Conservation (phyloP, 2,113 vertebrate species). For the Xyliphius kryptos region DNA sequence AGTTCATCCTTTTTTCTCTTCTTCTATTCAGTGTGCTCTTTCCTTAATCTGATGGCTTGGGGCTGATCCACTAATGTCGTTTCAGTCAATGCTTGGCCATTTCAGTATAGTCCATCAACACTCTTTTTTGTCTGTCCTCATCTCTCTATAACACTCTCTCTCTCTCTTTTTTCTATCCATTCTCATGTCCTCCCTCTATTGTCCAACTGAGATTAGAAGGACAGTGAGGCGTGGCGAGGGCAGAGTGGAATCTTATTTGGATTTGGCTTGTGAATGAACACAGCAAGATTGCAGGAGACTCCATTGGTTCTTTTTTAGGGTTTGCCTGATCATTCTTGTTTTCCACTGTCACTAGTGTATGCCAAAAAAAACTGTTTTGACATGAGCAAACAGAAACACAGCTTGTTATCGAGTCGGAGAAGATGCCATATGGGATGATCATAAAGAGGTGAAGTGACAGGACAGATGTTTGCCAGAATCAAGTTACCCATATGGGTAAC, state of each 20-base stretch:
- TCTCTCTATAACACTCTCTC: too few relatives aligned
- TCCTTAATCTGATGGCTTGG: constrained; percentile 15
- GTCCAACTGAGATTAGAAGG: constrained; percentile 44
- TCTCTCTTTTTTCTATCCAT: constrained; percentile 36
- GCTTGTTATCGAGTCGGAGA: constrained; percentile 16
- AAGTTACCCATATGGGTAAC: background rate
- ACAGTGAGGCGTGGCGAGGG: constrained; percentile 32
- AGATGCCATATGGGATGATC: constrained; percentile 21
- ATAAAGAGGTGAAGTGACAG: constrained; percentile 21
- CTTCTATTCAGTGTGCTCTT: constrained; percentile 13
- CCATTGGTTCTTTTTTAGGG: constrained; percentile 18
- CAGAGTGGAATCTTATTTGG: constrained; percentile 51
- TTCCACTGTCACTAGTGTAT: constrained; percentile 14
- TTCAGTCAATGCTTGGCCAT: constrained; percentile 8
- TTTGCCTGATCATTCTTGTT: constrained; percentile 22
- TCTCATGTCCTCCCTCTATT: constrained; percentile 49
- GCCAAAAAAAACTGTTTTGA: constrained; percentile 22
- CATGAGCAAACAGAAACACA: constrained; percentile 5
- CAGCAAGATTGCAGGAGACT: constrained; percentile 38
- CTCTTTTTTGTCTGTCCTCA: too few relatives aligned
- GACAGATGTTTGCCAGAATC: constrained; percentile 13
- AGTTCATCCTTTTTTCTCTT: constrained; percentile 14
- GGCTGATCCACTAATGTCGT: constrained; percentile 23
- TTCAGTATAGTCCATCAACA: constrained; percentile 4
- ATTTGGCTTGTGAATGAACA: constrained; percentile 41